Evolutionary conservation across 30 jellyfish, hydroid and myxozoan genomes (phyloP).

Genomic region (Cassiopea xamachana): DNA sequence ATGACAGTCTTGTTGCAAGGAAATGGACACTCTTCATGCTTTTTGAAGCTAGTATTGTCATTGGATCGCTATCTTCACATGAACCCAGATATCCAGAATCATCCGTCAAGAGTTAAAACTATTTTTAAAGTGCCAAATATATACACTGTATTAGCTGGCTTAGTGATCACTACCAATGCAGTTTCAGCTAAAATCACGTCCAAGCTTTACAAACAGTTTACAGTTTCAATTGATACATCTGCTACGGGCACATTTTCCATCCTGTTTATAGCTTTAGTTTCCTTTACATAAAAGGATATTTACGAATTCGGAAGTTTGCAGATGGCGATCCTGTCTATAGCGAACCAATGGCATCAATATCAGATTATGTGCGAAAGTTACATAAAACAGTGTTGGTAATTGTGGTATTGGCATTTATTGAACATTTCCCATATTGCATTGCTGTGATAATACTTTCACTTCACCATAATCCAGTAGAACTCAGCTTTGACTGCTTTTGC

Average conservation of each 20-base stretch:
- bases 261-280: not conserved
- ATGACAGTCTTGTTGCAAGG: not conserved
- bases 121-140: not conserved
- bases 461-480: not conserved
- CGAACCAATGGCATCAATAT: not conserved
- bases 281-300: not conserved
- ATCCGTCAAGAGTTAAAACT: not conserved
- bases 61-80: slow-evolving; percentile 20
- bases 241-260: too few relatives aligned
- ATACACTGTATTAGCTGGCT: not conserved
- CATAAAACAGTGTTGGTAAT: not conserved
- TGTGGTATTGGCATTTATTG: not conserved
- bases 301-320: slow-evolving; percentile 11
- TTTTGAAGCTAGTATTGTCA: not conserved
- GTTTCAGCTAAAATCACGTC: not conserved
- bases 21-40: not conserved
- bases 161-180: not conserved
- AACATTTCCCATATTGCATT: not conserved
- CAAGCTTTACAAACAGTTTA: too few relatives aligned
- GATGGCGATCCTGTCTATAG: slow-evolving; percentile 4
- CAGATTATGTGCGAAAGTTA: slow-evolving; percentile 11
- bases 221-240: too few relatives aligned
- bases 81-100: slow-evolving; percentile 6
- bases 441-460: not conserved
- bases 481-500: not conserved